phyloP scores from a whole-genome alignment of 2,888 invertebrate genomes.

The Heliconius charithonia region DNA sequence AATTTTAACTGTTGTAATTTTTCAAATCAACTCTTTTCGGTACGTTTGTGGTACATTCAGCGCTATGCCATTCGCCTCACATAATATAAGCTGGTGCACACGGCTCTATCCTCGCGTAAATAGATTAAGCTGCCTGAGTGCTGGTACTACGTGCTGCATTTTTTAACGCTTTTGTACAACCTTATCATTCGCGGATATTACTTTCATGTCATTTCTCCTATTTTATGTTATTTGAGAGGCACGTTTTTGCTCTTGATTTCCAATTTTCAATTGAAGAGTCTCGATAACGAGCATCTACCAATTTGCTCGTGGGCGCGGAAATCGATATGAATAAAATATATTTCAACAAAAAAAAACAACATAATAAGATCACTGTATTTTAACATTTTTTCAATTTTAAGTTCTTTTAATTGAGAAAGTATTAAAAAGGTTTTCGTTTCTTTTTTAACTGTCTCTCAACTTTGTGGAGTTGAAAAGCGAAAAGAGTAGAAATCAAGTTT shows the following conservation, averaged over 20 bases:
- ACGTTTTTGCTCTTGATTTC: conserved; percentile 40
- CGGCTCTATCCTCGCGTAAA: conserved; percentile 43
- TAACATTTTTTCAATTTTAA: conserved; percentile 22
- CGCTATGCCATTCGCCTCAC: background rate
- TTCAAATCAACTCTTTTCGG: background rate
- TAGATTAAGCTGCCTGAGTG: conserved; percentile 45
- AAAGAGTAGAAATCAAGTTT: conserved; percentile 24
- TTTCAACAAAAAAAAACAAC: conserved; percentile 11
- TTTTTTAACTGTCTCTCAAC: conserved; percentile 37
- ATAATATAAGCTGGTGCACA: conserved; percentile 31
- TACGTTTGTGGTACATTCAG: background rate
- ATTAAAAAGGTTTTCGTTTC: conserved; percentile 26
- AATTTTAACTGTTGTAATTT: background rate
- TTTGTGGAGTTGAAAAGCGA: conserved; percentile 38
- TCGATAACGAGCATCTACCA: conserved; percentile 37
- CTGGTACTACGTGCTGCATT: conserved; percentile 39
- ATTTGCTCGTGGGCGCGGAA: conserved; percentile 25
- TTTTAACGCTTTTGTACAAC: conserved; percentile 44
- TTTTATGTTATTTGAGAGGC: conserved; percentile 40
- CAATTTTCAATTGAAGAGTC: conserved; percentile 31
- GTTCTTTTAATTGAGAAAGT: conserved; percentile 31
- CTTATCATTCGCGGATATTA: conserved; percentile 46
- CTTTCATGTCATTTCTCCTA: conserved; percentile 43
- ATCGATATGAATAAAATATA: conserved; percentile 13
- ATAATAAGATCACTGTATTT: background rate